Evolutionary conservation across 1,140 invertebrate genomes (phyloP), one percentile per base, ranked within the genome.

Genomic region (Ephestia elutella): DNA sequence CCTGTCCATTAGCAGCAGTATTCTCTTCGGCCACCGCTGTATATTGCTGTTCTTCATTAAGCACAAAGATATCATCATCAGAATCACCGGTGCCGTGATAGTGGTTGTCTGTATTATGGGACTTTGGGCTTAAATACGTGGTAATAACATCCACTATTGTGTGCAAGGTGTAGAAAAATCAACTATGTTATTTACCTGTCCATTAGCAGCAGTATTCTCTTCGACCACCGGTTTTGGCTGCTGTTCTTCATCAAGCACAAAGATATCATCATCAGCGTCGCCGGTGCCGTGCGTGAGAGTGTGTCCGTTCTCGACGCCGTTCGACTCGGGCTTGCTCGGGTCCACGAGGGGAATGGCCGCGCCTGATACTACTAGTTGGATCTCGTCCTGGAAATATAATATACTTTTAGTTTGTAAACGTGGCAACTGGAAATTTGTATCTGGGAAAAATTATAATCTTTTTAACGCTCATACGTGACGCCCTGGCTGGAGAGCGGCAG

Each of bases 301-400:
- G 49, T 51, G 11, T 4, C 63, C 54, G 48, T 71, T 73, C 15
- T 32, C 53, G 18, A 5, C 38, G 5, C 49, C 49, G 49, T 50
- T 50, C 17, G 20, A 15, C 5, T 80, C 78, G 0, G 63, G 48
- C 53, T 70, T 75, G 20, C 55, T 61, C 4, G 75, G 77, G 21
- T 84, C 83, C 15, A 63, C 60, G 0, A 85, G 72, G 0, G 75
- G 77, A 0, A 83, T 75, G 0, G 82, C 83, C 0, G 83, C 74
- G 0, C 83, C 83, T 0, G 78, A 80, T 5, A 85, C 76, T 8
- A 94, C 92, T 44, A 98, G 88, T 82, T 98, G 97, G 63, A 98
- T 93, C 89, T 98, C 96, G 81, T 98, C 96, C 89, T 92, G 62
- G 8, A 44, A 15, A 44, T 15, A 44, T 15, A 44, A 10, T 1